These are phyloP conservation scores for Helicoverpa assulta DNA, from an alignment of 2,888 invertebrate species.

Conservation along the genomic window DNA sequence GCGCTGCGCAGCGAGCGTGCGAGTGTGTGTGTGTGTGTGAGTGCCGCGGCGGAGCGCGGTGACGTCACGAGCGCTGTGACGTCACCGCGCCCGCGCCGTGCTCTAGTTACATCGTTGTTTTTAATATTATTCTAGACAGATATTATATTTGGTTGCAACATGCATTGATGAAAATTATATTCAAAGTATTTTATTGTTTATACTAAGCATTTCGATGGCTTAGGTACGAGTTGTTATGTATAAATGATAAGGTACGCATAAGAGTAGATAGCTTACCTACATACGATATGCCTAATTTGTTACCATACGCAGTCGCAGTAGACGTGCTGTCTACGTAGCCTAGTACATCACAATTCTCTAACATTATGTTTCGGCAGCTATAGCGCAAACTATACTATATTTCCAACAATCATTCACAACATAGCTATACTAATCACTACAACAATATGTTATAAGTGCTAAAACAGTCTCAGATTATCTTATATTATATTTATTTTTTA, in stretches of 20 bases:
- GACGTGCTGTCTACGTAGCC: too few relatives aligned
- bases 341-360: too few relatives aligned
- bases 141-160: slow-evolving; percentile 76
- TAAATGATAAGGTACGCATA: slow-evolving; percentile 49
- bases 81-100: neutral
- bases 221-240: slow-evolving; percentile 48
- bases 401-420: too few relatives aligned
- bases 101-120: slow-evolving; percentile 67
- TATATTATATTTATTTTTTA: too few relatives aligned
- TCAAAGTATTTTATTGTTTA: slow-evolving; percentile 58
- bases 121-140: slow-evolving; percentile 83
- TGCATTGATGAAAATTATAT: slow-evolving; percentile 57
- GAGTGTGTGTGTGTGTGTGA: slow-evolving; percentile 35
- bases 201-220: slow-evolving; percentile 60
- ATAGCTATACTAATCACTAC: too few relatives aligned
- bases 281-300: slow-evolving; percentile 73
- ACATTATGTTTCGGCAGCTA: too few relatives aligned
- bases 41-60: slow-evolving; percentile 23
- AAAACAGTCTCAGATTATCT: too few relatives aligned
- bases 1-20: neutral
- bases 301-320: slow-evolving; percentile 61
- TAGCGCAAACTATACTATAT: too few relatives aligned
- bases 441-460: too few relatives aligned
- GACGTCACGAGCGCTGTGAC: slow-evolving; percentile 14
- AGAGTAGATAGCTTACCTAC: slow-evolving; percentile 69